phyloP scores from a whole-genome alignment of 2,113 vertebrate genomes.

The Callorhinus ursinus region DNA sequence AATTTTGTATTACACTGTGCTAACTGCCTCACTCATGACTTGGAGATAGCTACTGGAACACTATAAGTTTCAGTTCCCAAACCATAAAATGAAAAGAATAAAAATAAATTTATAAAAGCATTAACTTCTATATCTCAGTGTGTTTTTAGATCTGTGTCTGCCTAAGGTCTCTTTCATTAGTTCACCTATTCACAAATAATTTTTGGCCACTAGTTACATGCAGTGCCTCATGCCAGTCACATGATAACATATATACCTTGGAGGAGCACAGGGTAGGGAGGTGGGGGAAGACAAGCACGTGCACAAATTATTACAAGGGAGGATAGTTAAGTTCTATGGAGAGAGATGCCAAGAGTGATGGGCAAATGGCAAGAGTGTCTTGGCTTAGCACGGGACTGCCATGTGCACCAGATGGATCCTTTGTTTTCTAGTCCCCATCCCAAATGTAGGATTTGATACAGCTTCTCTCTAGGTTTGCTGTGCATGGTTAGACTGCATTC shows the following conservation, averaged over 20 bases:
- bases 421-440: not conserved
- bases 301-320: not conserved
- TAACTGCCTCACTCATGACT: not conserved
- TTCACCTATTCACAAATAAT: not conserved
- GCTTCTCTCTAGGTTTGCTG: not conserved
- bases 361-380: not conserved
- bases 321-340: not conserved
- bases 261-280: not conserved
- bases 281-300: rapidly evolving
- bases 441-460: not conserved
- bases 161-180: not conserved
- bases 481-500: not conserved
- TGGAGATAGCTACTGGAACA: not conserved
- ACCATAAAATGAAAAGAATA: not conserved
- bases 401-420: not conserved
- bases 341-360: not conserved
- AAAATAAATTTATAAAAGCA: not conserved
- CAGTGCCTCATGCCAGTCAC: not conserved
- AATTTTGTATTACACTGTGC: not conserved
- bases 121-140: not conserved
- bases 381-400: not conserved
- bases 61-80: not conserved
- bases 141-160: not conserved
- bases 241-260: not conserved
- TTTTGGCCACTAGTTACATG: not conserved